Base-by-base conservation (phyloP, 2,888 invertebrate genomes). In the Thecocarcelia acutangulata region DNA sequence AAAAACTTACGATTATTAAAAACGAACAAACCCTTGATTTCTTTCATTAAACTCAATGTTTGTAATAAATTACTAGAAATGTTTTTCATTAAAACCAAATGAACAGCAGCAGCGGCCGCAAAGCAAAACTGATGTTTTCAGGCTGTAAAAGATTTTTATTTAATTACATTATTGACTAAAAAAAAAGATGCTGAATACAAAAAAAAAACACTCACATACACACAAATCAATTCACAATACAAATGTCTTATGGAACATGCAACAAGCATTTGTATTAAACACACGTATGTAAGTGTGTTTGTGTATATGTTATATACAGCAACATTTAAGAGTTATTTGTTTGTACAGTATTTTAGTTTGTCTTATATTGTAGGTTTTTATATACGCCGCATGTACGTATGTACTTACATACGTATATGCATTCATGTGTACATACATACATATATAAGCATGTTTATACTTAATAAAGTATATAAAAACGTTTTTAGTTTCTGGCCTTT, bases 61-160 rank as follows among this genome's bases (percentile, higher is more conserved):
- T 63, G 58, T 81, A 81, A 74, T 77, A 81, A 77, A 77, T 77
- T 74, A 80, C 66, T 61, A 78, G 24, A 70, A 63, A 69, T 63
- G 17, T 76, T 54, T 40, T 63, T 63, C 48, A 69, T 77, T 77
- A 52, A 70, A 77, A 42, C n/a, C 21, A 78, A 70, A 64, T 28
- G 13, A 52, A 54, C 28, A 50, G 33, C 17, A 19, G 21, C 33
- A 33, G 56, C 9, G 58, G 8, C 42, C 52, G 15, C 12, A 59
- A 46, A 50, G 21, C 9, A 28, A 44, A 44, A 33, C 33, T 9
- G 33, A 3, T 33, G 33, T 33, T 33, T 33, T 3, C 33, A 75
- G 48, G 33, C 28, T 28, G 13, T 37, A 56, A 58, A 64, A 50
- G 13, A 70, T 70, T 56, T 66, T 78, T 78, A 50, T 59, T 72